Conservation (phyloP, 2,113 vertebrate genomes). For the Marmota flaviventris region DNA sequence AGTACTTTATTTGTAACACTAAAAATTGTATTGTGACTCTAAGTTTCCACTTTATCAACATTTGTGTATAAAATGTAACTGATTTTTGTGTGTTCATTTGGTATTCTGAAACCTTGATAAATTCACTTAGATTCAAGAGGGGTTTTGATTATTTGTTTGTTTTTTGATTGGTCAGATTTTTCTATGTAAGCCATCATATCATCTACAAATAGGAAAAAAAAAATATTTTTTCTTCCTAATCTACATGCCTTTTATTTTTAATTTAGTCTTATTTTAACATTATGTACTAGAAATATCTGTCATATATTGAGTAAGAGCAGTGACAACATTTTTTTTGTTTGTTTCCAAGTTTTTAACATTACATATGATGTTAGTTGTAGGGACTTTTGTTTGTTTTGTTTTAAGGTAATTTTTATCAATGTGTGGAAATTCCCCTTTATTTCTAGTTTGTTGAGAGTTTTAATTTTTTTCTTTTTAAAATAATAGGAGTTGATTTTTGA, state of each 20-base stretch:
- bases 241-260: background rate
- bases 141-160: background rate
- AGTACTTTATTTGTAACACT: background rate
- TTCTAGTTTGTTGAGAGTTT: background rate
- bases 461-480: background rate
- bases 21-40: background rate
- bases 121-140: too few relatives aligned
- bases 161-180: background rate
- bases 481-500: background rate
- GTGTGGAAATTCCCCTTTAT: background rate
- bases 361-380: background rate
- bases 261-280: background rate
- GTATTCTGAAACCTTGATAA: background rate
- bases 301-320: too few relatives aligned
- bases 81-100: background rate
- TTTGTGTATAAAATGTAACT: background rate
- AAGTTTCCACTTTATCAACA: background rate
- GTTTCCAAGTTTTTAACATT: too few relatives aligned
- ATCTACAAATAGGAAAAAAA: background rate
- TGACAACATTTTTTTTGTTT: too few relatives aligned
- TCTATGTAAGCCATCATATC: background rate
- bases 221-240: background rate
- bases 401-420: background rate
- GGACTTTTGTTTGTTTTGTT: background rate
- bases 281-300: background rate